Evolutionary conservation across 2,113 vertebrate genomes (phyloP), one percentile per base, ranked within the genome.

Genomic region (Leucoraja erinaceus): DNA sequence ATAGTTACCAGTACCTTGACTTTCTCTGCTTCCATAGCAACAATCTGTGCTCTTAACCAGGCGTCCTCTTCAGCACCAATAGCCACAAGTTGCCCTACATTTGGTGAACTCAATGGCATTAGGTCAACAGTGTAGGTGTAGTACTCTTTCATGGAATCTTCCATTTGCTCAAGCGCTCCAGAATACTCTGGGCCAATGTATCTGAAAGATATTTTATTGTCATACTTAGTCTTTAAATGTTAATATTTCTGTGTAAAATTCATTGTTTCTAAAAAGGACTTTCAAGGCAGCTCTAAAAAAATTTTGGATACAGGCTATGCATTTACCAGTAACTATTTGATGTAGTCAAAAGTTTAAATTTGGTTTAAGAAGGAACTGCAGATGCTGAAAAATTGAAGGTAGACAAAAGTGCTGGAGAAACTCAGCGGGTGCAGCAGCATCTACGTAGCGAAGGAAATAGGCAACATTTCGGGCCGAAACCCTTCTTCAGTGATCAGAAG

Each of bases 141-240:
- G 94, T 96, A 97, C 0, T 95, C 95, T n/a, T 95, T 95, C 98
- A 99, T 98, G 68, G 95, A 94, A 66, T 98, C 96, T 94, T 99
- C 98, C 97, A 99, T 97, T 93, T 95, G 94, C 31, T 99, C 98
- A 94, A 97, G 97, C 56, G 98, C 96, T 0, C 94, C 95, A 54
- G 98, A 99, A 95, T 98, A 99, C 93, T 96, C 96, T 94, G 97
- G 95, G 2, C 98, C 98, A n/a, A 99, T 96, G 94, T 97, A 99
- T 94, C 98, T 99, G 93, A 74, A 81, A 86, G 16, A 72, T 14
- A 93, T 31, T 66, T 14, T 63, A 33, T 77, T 77, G 2, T 77
- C 31, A 77, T 66, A 63, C 31, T 88, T 88, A 61, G 59, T 61
- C 12, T 31, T 31, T 14, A 88, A 88, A 16, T 88, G 14, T 63